Conservation (phyloP, 2,113 vertebrate species). For the Solea senegalensis region DNA sequence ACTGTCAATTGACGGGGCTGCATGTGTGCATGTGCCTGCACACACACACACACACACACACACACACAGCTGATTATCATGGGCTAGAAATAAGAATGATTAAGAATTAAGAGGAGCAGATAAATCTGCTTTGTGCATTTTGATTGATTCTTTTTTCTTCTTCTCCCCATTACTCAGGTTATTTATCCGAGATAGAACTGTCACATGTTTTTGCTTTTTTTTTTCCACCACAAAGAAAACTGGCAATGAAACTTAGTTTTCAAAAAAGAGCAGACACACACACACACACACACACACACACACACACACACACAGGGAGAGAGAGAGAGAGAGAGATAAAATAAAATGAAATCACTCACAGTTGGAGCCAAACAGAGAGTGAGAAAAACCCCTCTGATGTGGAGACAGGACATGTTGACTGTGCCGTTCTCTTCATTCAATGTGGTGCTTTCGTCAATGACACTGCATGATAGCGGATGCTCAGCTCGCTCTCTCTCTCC, state of each 20-base stretch:
- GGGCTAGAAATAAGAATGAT: too few species aligned
- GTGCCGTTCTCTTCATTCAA: background rate
- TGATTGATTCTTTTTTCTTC: background rate
- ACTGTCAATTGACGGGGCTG: too few species aligned
- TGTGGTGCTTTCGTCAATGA: constrained; percentile 3
- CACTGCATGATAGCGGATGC: constrained; percentile 23
- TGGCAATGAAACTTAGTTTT: too few species aligned
- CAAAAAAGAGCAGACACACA: too few species aligned
- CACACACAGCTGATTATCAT: too few species aligned
- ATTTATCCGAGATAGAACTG: too few species aligned
- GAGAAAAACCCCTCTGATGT: constrained; percentile 53
- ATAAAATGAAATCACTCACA: constrained; percentile 66
- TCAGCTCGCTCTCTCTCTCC: background rate
- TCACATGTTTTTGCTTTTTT: too few species aligned
- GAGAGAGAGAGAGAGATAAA: background rate
- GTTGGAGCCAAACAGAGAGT: constrained; percentile 48
- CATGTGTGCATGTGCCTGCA: background rate
- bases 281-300: background rate
- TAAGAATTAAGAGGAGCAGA: too few species aligned
- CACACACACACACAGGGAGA: background rate
- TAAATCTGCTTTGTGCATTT: background rate
- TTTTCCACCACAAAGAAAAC: too few species aligned
- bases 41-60: too few species aligned
- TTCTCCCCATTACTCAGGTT: background rate
- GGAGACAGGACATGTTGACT: constrained; percentile 54